These are phyloP conservation scores for Andrena marginata DNA, from an alignment of 2,888 invertebrate genomes.

Conservation along the genomic window DNA sequence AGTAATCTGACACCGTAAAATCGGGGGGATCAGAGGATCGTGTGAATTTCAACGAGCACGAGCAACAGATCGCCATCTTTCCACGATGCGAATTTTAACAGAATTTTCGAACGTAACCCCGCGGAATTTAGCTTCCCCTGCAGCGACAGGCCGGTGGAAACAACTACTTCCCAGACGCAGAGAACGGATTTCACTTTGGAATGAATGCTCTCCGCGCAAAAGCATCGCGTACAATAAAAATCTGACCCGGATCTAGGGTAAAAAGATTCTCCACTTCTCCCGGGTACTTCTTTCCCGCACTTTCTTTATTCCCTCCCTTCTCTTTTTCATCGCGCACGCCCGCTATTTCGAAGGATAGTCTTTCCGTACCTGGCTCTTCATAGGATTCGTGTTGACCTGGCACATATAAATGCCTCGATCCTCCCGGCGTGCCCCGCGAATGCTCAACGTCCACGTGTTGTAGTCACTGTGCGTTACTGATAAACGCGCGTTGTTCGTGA, in stretches of 20 bases:
- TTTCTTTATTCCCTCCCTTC: background rate
- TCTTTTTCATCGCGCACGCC: background rate
- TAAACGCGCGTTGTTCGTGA: constrained; percentile 95
- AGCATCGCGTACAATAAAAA: constrained; percentile 52
- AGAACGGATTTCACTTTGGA: constrained; percentile 54
- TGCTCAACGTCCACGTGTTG: constrained; percentile 97
- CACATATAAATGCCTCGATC: constrained; percentile 97
- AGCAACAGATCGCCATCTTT: background rate
- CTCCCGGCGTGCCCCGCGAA: constrained; percentile 93
- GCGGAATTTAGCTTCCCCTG: constrained; percentile 3
- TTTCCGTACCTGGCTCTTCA: constrained; percentile 94
- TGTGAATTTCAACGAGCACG: background rate
- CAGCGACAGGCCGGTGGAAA: background rate
- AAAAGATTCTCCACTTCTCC: constrained; percentile 46
- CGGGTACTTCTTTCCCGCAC: too few relatives aligned
- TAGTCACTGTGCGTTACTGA: constrained; percentile 96
- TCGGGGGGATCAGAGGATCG: background rate
- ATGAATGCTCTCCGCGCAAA: constrained; percentile 41
- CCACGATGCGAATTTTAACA: background rate
- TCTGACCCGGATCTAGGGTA: constrained; percentile 57
- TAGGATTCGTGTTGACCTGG: constrained; percentile 97
- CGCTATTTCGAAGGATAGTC: constrained; percentile 11
- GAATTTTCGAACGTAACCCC: constrained; percentile 27
- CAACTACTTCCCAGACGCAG: constrained; percentile 14
- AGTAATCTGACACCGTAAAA: background rate